Conservation (phyloP, 35 echinoderm and acorn worm species). For the Anneissia japonica region DNA sequence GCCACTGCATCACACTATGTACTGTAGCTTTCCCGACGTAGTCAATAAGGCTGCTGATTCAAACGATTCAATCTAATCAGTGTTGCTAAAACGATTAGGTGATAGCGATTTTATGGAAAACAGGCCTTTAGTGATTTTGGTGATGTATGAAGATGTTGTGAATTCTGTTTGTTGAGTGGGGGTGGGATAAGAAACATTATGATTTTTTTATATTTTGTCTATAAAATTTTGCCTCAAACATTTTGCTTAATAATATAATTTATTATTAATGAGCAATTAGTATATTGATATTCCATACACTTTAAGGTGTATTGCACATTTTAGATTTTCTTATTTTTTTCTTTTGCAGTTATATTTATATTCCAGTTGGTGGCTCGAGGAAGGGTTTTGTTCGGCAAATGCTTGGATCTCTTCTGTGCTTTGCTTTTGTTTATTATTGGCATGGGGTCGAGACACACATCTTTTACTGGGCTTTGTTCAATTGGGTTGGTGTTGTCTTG, state of each 20-base stretch:
- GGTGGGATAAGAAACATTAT: too few relatives aligned
- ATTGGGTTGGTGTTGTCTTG: conserved; percentile 62
- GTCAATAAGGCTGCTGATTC: too few relatives aligned
- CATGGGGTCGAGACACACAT: conserved; percentile 59
- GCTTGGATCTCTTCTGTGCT: conserved; percentile 60
- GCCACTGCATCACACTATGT: too few relatives aligned
- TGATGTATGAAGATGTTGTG: too few relatives aligned
- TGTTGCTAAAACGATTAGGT: too few relatives aligned
- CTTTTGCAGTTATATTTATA: conserved; percentile 66
- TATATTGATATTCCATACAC: neutral
- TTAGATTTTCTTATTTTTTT: neutral
- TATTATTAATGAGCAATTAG: neutral
- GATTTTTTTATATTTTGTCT: too few relatives aligned
- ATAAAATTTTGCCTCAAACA: too few relatives aligned
- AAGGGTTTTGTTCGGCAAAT: conserved; percentile 53
- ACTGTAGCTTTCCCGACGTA: too few relatives aligned
- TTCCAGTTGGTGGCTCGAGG: conserved; percentile 73
- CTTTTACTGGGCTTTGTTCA: conserved; percentile 64
- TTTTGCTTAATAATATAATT: neutral
- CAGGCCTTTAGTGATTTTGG: too few relatives aligned
- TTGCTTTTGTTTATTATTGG: conserved; percentile 73
- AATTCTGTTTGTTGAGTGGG: too few relatives aligned
- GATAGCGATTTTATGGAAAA: too few relatives aligned
- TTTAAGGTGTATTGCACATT: neutral
- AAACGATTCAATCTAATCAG: too few relatives aligned